phyloP scores from a whole-genome alignment of 2,888 invertebrate genomes.

The Taphrorychus bicolor region DNA sequence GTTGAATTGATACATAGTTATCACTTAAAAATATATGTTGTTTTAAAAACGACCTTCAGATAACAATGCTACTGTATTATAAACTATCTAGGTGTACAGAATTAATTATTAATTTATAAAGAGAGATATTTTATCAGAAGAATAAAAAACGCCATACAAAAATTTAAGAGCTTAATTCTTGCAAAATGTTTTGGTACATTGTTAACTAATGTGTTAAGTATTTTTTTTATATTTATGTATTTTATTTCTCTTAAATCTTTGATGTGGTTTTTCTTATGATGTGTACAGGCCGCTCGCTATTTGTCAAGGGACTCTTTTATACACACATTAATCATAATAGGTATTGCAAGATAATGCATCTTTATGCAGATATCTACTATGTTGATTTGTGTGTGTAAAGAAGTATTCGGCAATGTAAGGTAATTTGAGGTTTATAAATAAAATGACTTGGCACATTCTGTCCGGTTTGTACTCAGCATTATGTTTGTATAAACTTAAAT shows the following conservation, averaged over 20 bases:
- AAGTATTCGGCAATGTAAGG: conserved; percentile 24
- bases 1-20: no score
- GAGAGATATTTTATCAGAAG: conserved; percentile 18
- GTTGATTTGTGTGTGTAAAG: conserved; percentile 30
- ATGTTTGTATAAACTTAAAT: no score
- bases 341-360: no score
- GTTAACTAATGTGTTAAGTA: neutral
- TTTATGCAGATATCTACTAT: no score
- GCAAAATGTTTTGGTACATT: neutral
- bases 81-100: conserved; percentile 45
- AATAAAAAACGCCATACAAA: conserved; percentile 39
- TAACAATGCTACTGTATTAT: neutral
- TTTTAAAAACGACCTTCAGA: no score
- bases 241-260: conserved; percentile 45
- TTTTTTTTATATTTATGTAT: neutral
- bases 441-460: no score
- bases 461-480: no score
- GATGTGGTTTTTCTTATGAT: conserved; percentile 39
- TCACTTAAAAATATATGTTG: no score
- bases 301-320: no score
- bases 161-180: conserved; percentile 45
- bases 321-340: no score
- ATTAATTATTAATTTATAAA: conserved; percentile 42
- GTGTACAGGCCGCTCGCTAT: no score
- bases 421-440: no score